phyloP scores from a whole-genome alignment of 2,113 vertebrate genomes.

The Hymenochirus boettgeri region DNA sequence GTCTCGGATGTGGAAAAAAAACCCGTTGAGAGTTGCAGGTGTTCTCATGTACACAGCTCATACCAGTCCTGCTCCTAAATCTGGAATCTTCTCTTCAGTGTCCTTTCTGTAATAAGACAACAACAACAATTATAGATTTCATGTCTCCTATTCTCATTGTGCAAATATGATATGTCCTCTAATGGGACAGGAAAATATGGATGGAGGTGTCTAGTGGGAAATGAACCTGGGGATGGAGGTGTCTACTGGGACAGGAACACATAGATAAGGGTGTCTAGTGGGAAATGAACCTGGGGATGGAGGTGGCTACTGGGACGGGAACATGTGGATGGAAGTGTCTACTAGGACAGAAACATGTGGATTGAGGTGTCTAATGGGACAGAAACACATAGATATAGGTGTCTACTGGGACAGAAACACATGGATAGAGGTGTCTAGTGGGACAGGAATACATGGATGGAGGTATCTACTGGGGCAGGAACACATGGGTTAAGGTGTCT shows the following conservation, averaged over 20 bases:
- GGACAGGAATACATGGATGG: no score
- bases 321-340: no score
- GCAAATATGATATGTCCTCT: no score
- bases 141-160: no score
- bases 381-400: no score
- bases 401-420: not conserved
- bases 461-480: no score
- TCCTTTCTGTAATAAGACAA: conserved; percentile 19
- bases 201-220: no score
- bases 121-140: not conserved
- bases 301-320: not conserved
- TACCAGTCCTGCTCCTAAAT: conserved; percentile 11
- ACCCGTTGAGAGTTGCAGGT: conserved; percentile 30
- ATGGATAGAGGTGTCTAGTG: not conserved
- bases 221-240: not conserved
- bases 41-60: conserved; percentile 30
- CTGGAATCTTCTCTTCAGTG: not conserved
- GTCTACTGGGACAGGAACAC: not conserved
- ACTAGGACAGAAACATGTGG: not conserved
- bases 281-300: not conserved
- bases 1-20: not conserved
- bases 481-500: no score
- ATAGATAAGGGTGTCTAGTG: no score
- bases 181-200: no score
- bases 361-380: not conserved